Evolutionary conservation across 2,113 vertebrate species (phyloP).

Genomic region (Tyrannus savana): DNA sequence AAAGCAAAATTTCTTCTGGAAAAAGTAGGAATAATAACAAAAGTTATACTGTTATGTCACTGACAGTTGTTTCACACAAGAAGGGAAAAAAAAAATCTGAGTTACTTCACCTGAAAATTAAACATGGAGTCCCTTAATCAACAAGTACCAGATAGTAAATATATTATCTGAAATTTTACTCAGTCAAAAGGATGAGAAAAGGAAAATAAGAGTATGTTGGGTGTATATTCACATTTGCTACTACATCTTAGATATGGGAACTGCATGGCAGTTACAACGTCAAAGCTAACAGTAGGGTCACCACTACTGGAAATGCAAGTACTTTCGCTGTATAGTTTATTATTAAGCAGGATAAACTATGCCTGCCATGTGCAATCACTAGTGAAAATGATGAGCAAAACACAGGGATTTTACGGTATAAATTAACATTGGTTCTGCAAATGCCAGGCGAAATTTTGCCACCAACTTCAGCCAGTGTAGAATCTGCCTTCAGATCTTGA

Average conservation of each 20-base stretch:
- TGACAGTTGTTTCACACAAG: background rate
- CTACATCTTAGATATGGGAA: background rate
- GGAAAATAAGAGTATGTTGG: background rate
- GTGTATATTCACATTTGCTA: background rate
- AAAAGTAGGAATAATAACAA: background rate
- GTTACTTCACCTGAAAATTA: background rate
- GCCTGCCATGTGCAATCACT: background rate
- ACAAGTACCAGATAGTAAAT: background rate
- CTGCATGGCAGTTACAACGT: background rate
- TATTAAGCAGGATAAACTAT: constrained; percentile 1
- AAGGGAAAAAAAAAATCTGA: background rate
- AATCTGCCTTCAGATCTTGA: background rate
- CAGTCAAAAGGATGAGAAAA: background rate
- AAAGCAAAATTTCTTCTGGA: background rate
- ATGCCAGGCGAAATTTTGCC: background rate
- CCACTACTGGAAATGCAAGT: background rate
- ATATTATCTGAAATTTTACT: background rate
- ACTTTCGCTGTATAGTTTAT: background rate
- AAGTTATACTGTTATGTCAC: background rate
- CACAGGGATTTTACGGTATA: background rate
- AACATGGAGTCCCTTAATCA: background rate
- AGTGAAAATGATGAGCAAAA: background rate
- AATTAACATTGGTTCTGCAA: background rate
- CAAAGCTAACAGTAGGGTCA: background rate
- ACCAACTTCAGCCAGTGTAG: background rate